Conservation (phyloP, 2,113 vertebrate genomes). For the Columba janthina region DNA sequence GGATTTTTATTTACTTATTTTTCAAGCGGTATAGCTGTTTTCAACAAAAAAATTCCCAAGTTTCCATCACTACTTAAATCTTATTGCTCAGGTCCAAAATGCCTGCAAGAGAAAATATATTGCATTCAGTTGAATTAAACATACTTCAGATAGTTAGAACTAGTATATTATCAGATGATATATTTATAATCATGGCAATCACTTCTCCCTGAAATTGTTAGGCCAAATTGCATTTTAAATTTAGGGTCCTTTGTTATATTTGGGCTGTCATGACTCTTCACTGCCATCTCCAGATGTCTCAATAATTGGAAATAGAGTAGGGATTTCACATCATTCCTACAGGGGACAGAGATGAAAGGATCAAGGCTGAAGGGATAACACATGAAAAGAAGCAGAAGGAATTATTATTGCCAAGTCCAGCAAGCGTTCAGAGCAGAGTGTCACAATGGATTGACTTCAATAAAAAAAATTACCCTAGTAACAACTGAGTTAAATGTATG, state of each 20-base stretch:
- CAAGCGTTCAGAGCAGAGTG: slow-evolving; percentile 44
- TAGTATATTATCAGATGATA: background rate
- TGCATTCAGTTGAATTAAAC: background rate
- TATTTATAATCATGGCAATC: background rate
- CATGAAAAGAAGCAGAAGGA: slow-evolving; percentile 68
- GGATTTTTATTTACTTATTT: background rate
- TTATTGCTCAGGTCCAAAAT: background rate
- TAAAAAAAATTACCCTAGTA: slow-evolving; percentile 27
- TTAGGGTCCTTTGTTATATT: background rate
- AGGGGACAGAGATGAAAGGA: slow-evolving; percentile 60
- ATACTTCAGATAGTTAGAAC: background rate
- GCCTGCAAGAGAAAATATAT: background rate
- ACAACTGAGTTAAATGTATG: slow-evolving; percentile 19
- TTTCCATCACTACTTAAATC: background rate
- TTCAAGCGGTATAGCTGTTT: background rate
- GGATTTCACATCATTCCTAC: slow-evolving; percentile 40
- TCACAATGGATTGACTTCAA: slow-evolving; percentile 61
- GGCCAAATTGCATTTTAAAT: background rate
- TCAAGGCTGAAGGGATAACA: slow-evolving; percentile 59
- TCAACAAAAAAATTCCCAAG: background rate
- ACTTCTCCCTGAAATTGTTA: background rate
- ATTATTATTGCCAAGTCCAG: slow-evolving; percentile 56
- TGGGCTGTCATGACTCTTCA: background rate
- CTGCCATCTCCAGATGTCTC: slow-evolving; percentile 29
- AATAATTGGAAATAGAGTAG: slow-evolving; percentile 43